Conservation (phyloP, 2,888 invertebrate species). For the Heliconius cydno region DNA sequence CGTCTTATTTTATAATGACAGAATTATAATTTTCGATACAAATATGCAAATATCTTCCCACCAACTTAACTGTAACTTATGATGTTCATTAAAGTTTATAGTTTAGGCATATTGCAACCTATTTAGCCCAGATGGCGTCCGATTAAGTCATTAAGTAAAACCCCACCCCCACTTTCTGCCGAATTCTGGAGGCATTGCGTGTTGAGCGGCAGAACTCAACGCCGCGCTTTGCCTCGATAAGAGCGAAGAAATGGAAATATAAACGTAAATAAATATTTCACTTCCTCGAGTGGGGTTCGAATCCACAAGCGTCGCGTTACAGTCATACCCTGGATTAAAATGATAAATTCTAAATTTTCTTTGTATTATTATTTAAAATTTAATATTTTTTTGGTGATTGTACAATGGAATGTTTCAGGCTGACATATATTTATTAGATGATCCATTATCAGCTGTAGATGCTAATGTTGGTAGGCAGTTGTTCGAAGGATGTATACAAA, state of each 20-base stretch:
- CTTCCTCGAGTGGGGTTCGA: too few species aligned
- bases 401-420: slow-evolving; percentile 70
- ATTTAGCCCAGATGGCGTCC: background rate
- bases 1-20: background rate
- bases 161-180: too few species aligned
- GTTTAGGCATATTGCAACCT: slow-evolving; percentile 7
- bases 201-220: too few species aligned
- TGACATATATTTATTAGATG: slow-evolving; percentile 91
- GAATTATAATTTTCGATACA: background rate
- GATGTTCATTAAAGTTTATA: slow-evolving; percentile 9
- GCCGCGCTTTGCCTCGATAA: too few species aligned
- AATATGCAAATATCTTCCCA: slow-evolving; percentile 8
- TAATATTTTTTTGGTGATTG: background rate
- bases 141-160: background rate
- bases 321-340: too few species aligned
- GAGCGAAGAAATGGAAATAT: too few species aligned
- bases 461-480: slow-evolving; percentile 89
- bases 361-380: background rate
- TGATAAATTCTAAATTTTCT: too few species aligned
- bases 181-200: too few species aligned
- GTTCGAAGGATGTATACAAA: slow-evolving; percentile 88
- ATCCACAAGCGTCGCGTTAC: too few species aligned
- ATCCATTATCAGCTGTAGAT: slow-evolving; percentile 93
- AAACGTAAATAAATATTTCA: too few species aligned
- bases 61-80: background rate